Percentiles rank a stretch among this genome's conserved stretches.
Conservation (phyloP, 2,888 invertebrate species). For the Escarpia spicata region DNA sequence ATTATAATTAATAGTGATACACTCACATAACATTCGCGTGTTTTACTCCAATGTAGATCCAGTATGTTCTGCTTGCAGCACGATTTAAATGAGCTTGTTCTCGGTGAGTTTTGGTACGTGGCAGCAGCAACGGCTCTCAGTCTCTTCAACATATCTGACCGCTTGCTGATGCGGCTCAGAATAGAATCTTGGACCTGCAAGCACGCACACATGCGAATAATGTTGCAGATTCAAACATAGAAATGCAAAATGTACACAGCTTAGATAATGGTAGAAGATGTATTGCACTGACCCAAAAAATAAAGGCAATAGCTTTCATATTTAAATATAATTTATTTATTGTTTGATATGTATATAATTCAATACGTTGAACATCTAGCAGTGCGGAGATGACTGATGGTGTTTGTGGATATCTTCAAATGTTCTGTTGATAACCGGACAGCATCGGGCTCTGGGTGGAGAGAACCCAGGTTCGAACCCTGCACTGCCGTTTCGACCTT, state of each 20-base stretch:
- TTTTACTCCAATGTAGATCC: background rate
- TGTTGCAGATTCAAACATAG: background rate
- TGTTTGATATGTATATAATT: no score
- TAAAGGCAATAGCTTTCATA: no score
- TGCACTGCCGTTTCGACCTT: no score
- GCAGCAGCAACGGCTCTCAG: background rate
- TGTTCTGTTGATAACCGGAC: no score
- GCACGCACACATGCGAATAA: background rate
- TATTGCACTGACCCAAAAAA: no score
- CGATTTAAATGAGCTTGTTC: background rate
- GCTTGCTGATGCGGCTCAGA: background rate
- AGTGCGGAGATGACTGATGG: no score
- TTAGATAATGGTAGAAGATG: no score
- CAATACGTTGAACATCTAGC: no score
- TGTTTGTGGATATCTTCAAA: no score
- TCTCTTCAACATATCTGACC: background rate
- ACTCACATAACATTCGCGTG: background rate
- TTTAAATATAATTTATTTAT: no score
- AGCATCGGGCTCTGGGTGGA: no score
- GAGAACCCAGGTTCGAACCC: no score
- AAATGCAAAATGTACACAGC: background rate
- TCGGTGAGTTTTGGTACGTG: background rate
- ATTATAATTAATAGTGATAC: background rate
- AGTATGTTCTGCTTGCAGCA: background rate
- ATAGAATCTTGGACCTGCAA: background rate